Percentiles rank a stretch among this genome's conserved stretches.
Conservation (phyloP, 1,140 invertebrate genomes). For the Solen grandis region DNA sequence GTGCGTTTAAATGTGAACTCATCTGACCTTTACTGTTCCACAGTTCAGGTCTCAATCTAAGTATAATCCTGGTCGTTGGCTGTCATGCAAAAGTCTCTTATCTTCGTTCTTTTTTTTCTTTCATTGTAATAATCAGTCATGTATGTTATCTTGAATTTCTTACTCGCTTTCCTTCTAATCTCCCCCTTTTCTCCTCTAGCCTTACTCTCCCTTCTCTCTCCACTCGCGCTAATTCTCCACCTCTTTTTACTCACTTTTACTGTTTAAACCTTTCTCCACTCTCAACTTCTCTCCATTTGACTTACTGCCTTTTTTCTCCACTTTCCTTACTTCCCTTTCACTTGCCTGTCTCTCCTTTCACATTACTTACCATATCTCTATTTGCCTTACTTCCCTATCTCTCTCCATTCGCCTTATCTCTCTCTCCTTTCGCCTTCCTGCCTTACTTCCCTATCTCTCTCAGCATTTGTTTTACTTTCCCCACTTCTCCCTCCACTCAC, state of each 20-base stretch:
- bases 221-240: background rate
- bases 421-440: slow-evolving; percentile 1
- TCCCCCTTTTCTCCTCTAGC: slow-evolving; percentile 1
- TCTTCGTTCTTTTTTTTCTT: no score
- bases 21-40: no score
- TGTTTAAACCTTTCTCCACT: background rate
- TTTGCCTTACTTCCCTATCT: background rate
- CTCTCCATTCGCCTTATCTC: slow-evolving; percentile 2
- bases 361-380: background rate
- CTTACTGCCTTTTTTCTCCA: background rate
- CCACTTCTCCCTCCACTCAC: background rate
- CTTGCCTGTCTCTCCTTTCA: background rate
- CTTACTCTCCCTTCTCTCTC: background rate
- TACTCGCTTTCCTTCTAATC: background rate
- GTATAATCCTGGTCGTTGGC: no score
- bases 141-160: no score
- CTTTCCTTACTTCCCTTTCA: background rate
- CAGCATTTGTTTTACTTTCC: background rate
- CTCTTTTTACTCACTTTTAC: background rate
- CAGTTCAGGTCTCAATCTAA: no score
- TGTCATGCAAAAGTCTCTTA: no score
- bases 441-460: background rate
- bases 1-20: no score
- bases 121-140: no score
- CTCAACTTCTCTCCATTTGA: background rate